Percentiles rank a stretch among this genome's conserved stretches.
These are phyloP conservation scores for Brachyptera risi DNA, from an alignment of 2,888 invertebrate species.

Conservation along the genomic window DNA sequence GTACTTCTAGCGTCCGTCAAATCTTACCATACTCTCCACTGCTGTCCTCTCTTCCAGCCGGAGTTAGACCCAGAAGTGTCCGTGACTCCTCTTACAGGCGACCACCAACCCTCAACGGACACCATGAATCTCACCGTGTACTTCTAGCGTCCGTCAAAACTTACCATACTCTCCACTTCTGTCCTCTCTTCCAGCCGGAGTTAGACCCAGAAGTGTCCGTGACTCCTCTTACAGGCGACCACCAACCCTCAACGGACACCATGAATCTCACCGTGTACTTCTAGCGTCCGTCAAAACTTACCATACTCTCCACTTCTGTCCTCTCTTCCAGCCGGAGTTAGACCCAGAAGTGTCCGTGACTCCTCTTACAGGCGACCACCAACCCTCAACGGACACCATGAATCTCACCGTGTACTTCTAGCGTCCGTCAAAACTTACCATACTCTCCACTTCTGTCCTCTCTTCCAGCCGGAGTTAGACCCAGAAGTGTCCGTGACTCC, in stretches of 20 bases:
- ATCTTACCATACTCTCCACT: no score
- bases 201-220: conserved; percentile 46
- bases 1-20: no score
- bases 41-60: conserved; percentile 40
- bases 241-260: conserved; percentile 47
- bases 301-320: no score
- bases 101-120: conserved; percentile 42
- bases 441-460: no score
- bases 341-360: conserved; percentile 46
- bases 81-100: conserved; percentile 42
- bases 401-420: conserved; percentile 69
- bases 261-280: conserved; percentile 69
- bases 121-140: conserved; percentile 67
- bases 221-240: conserved; percentile 40
- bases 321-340: conserved; percentile 41
- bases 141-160: no score
- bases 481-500: conserved; percentile 46
- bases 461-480: conserved; percentile 42
- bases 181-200: conserved; percentile 41
- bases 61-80: conserved; percentile 46
- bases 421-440: no score
- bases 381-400: conserved; percentile 50
- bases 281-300: no score
- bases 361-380: conserved; percentile 39
- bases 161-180: no score